These are phyloP conservation scores for Serinus canaria DNA, from an alignment of 2,113 vertebrate genomes.

Conservation along the genomic window DNA sequence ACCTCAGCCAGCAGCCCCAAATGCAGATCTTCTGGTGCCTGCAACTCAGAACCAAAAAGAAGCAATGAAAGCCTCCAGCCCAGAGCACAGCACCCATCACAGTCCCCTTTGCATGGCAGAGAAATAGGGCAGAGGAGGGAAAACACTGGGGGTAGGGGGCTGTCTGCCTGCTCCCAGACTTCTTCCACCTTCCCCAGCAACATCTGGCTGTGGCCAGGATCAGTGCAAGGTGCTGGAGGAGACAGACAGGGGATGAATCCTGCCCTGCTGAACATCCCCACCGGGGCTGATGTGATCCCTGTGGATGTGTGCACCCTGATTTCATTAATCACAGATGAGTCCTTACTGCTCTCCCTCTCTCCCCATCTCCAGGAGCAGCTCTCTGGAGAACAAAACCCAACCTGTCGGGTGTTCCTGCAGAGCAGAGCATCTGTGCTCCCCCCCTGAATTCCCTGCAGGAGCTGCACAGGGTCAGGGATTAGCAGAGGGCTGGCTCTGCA, in stretches of 20 bases:
- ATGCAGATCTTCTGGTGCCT: neutral
- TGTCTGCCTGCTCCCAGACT: neutral
- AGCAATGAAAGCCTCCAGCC: neutral
- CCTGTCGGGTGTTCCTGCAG: fast-evolving
- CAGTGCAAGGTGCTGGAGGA: neutral
- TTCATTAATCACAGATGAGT: neutral
- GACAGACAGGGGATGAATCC: fast-evolving
- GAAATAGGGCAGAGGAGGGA: neutral
- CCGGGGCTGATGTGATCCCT: neutral
- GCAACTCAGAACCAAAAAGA: neutral
- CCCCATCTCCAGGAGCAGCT: neutral
- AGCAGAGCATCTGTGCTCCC: neutral
- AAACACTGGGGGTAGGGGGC: fast-evolving
- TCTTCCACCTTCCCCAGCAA: neutral
- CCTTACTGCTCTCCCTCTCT: neutral
- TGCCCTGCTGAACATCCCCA: fast-evolving
- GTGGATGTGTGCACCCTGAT: fast-evolving
- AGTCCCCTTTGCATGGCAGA: neutral
- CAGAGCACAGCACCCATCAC: neutral
- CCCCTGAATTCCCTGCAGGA: neutral
- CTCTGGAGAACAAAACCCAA: neutral
- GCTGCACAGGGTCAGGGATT: neutral
- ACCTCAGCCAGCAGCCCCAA: neutral
- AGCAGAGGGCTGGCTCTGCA: neutral
- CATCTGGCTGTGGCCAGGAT: neutral